A percentile compares a stretch with the other conserved stretches of the same genome.
Evolutionary conservation across 1,140 invertebrate species (phyloP).

Genomic region (Pemphigus obesinymphae): DNA sequence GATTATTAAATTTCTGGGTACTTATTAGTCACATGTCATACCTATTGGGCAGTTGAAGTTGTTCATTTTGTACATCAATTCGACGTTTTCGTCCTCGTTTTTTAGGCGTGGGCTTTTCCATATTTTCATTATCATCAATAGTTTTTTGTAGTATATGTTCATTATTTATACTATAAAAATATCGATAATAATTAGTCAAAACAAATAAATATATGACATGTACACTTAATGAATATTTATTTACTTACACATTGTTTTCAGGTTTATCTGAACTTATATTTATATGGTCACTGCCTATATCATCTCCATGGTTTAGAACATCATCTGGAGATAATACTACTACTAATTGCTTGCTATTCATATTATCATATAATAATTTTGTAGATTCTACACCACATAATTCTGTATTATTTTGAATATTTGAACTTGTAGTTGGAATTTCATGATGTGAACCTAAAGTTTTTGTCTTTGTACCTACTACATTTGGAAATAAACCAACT

Average conservation of each 20-base stretch:
- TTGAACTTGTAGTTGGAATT: background rate
- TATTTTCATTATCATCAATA: background rate
- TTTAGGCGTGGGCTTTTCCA: background rate
- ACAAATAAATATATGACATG: background rate
- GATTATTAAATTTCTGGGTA: no score
- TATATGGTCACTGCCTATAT: background rate
- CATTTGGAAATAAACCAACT: background rate
- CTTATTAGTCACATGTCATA: no score
- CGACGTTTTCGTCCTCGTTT: slow-evolving; percentile 9
- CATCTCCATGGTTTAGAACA: background rate
- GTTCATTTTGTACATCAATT: background rate
- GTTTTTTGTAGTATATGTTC: background rate
- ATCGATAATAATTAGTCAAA: background rate
- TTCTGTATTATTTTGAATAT: background rate
- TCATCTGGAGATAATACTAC: background rate
- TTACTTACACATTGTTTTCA: background rate
- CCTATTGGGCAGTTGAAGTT: background rate
- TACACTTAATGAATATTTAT: background rate
- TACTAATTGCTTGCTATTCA: background rate
- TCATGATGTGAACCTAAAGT: background rate
- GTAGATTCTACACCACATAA: background rate
- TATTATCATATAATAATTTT: background rate
- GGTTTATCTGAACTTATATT: no score
- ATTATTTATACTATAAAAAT: background rate
- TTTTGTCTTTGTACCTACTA: background rate